Percentiles rank a stretch among this genome's conserved stretches.
Conservation (phyloP, 2,888 invertebrate species). For the Apantesis nais region DNA sequence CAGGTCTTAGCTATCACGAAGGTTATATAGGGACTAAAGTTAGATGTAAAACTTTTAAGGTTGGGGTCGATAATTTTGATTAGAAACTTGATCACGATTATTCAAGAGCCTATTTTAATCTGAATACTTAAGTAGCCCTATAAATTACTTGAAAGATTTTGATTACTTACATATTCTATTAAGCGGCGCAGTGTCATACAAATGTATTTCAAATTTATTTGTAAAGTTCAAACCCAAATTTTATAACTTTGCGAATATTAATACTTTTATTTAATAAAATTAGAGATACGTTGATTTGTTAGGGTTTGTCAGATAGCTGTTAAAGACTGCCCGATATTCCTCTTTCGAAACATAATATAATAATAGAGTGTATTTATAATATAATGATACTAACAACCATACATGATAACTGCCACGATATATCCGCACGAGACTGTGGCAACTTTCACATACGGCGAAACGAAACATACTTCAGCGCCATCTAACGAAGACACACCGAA, state of each 20-base stretch:
- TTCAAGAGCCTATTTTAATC: neutral
- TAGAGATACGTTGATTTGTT: slow-evolving; percentile 18
- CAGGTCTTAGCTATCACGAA: neutral
- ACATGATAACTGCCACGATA: too few relatives aligned
- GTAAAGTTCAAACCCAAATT: slow-evolving; percentile 9
- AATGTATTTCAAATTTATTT: neutral
- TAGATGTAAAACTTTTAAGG: neutral
- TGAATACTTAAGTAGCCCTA: neutral
- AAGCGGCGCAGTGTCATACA: neutral
- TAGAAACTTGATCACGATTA: neutral
- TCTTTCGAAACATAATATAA: too few relatives aligned
- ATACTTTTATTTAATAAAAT: slow-evolving; percentile 17
- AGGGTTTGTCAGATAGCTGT: slow-evolving; percentile 5
- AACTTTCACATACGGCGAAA: too few relatives aligned
- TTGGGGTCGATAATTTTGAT: neutral
- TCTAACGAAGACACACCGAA: too few relatives aligned
- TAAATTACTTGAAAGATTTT: neutral
- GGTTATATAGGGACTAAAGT: too few relatives aligned
- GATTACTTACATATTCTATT: neutral
- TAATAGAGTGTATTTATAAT: too few relatives aligned
- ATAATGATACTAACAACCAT: too few relatives aligned
- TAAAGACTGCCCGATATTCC: neutral
- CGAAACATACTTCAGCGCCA: too few relatives aligned
- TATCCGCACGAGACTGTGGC: too few relatives aligned
- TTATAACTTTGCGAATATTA: slow-evolving; percentile 9